Conservation (phyloP, 1,140 invertebrate species). For the Holcopasites calliopsidis region DNA sequence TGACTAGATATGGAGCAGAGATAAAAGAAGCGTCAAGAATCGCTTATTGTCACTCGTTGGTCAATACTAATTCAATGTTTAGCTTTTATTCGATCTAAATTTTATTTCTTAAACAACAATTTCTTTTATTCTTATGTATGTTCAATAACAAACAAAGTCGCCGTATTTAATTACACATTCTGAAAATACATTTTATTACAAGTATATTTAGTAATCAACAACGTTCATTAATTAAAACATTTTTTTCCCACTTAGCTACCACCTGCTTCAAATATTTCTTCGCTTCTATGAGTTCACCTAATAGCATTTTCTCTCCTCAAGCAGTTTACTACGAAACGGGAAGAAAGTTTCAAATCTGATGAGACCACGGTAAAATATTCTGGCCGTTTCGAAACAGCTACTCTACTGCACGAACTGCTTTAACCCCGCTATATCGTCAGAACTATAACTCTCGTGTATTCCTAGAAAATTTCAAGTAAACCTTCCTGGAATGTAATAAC, state of each 20-base stretch:
- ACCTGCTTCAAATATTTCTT: neutral
- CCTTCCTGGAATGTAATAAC: neutral
- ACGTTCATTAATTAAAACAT: constrained; percentile 56
- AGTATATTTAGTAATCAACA: constrained; percentile 61
- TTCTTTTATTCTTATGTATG: neutral
- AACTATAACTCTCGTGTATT: constrained; percentile 16
- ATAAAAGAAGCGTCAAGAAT: constrained; percentile 24
- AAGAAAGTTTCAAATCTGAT: constrained; percentile 49
- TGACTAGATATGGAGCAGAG: constrained; percentile 40
- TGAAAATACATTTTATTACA: constrained; percentile 31
- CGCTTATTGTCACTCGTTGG: constrained; percentile 24
- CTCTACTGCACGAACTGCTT: constrained; percentile 11
- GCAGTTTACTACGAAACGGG: constrained; percentile 8
- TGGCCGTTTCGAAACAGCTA: constrained; percentile 25
- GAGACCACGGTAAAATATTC: constrained; percentile 46
- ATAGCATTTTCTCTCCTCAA: neutral
- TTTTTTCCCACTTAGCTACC: neutral
- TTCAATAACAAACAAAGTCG: neutral
- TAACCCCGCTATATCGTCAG: constrained; percentile 42
- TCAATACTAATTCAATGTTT: neutral
- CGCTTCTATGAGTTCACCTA: neutral
- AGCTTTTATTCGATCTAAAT: neutral
- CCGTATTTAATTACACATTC: neutral
- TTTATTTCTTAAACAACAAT: neutral
- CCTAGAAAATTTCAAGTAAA: constrained; percentile 7